Base-by-base conservation (phyloP, 2,888 invertebrate genomes). In the Entomobrya proxima region DNA sequence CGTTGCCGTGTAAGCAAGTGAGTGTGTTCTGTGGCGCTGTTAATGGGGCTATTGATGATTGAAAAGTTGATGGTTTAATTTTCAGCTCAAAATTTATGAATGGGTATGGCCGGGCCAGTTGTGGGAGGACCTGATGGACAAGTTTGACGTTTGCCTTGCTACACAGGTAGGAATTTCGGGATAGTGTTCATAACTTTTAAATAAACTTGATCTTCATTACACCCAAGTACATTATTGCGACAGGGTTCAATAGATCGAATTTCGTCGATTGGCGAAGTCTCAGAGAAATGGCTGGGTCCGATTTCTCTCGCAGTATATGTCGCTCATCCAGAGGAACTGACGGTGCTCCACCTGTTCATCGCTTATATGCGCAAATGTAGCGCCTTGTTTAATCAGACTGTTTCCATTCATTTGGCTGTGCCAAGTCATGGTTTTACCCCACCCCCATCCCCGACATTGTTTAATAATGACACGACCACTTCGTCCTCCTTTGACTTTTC, bases 201-300 rank as follows among this genome's bases (percentile, higher is more conserved):
- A n/a, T 44, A n/a, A 44, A 18, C 21, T 55, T 55, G 55, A 27
- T 58, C 11, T 50, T 52, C 50, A 50, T n/a, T n/a, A 13, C 9
- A n/a, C 30, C 30, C 47, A 27, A 15, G 37, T 35, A 67, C 35
- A 27, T 72, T 37, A 64, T 18, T 67, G n/a, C n/a, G n/a, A n/a
- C 97, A 97, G 91, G 95, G 95, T 90, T 97, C 97, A 0, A 93
- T 97, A 74, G 97, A 97, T 91, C 94, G 96, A 87, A 92, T 98
- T 9, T 94, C 94, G 88, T 96, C 96, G 52, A 91, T 97, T 21
- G 94, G 96, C 0, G 94, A 95, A 89, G 96, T 96, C 50, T 95
- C 96, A 0, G 94, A 95, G 69, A 95, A 96, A 90, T 97, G 97
- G 97, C 93, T 94, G 7, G 97, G 97, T 0, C 96, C 97, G 0